Evolutionary conservation across 2,888 invertebrate species (phyloP), one percentile per base, ranked within the genome.

Genomic region (Agrypnus murinus): DNA sequence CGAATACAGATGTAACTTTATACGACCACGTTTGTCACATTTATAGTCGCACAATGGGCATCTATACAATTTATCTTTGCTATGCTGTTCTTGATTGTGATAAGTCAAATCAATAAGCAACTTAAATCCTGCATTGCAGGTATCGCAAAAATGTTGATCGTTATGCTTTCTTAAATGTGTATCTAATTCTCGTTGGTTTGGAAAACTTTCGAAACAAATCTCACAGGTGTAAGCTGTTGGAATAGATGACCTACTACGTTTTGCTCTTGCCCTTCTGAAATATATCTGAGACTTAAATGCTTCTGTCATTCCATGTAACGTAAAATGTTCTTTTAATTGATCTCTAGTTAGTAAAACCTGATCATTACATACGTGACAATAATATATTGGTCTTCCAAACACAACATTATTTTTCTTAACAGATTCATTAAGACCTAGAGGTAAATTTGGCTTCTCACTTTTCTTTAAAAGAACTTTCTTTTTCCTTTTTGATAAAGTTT

Each of bases 11-110:
- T 65, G 65, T 8, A 10, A 6, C 17, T 9, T 45, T 0, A 65
- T 55, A n/a, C 1, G 0, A 12, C 10, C 8, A 8, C n/a, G 10
- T 9, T 38, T 62, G 9, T 53, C 48, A 3, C 12, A 17, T 0
- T n/a, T 19, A 19, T 45, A n/a, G 7, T 59, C 59, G 43, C 74
- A 74, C 2, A 71, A 25, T 0, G 71, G 63, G 32, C 67, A 67
- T 0, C 19, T 10, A 34, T 38, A 67, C 3, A 40, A 1, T 2
- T 62, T 15, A 12, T 65, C 43, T 3, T 34, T 34, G 17, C 25
- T 38, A 17, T 69, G 69, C 5, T n/a, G 2, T 25, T 25, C 25
- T 14, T 40, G 15, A 6, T 17, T 19, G n/a, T 67, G 67, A 8
- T 19, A 14, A 3, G 32, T 36, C 9, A 40, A 36, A 32, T 67